Evolutionary conservation across 2,797 vertebrate genomes (phyloP), one percentile per base, ranked within the genome.

Genomic region (Chrysocyon brachyurus): DNA sequence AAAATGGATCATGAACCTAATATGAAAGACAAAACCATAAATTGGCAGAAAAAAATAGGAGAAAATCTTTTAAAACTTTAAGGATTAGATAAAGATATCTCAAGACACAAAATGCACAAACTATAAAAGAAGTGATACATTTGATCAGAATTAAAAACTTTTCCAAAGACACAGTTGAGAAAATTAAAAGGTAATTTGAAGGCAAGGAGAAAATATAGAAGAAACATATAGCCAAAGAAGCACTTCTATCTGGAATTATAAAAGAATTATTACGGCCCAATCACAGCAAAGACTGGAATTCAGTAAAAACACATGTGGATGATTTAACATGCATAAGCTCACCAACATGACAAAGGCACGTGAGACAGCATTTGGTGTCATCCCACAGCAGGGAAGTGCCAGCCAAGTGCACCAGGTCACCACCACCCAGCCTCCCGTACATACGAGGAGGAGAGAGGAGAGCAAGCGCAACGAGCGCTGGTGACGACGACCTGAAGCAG

Each of bases 311-410:
- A 21, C 0, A 0, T 12, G 63, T 28, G 26, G 8, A 14, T 15
- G 14, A 10, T 5, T 7, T 57, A 24, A 6, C 7, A 26, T 46
- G 40, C 40, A 46, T 46, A 46, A 46, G 40, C 0, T 19, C 26
- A 12, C 12, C 17, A 2, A 64, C 12, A 4, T 1, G 26, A 11
- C 3, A 10, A 6, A 31, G 28, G 56, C 31, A 2, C 0, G 15
- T 1, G 24, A 28, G 6, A 16, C 15, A 79, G 26, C 3, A 5
- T 26, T 5, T 8, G 33, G 31, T 1, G 3, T 14, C n/a, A 15
- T 6, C 1, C 4, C 11, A 31, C 1, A 5, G 1, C 33, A 16
- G 6, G 17, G 26, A 9, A n/a, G 12, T 1, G 11, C 22, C 16
- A 15, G 49, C 5, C 16, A 12, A 31, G 49, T 11, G 28, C 40